Conservation (phyloP, 2,888 invertebrate species). For the Crematogaster levior region DNA sequence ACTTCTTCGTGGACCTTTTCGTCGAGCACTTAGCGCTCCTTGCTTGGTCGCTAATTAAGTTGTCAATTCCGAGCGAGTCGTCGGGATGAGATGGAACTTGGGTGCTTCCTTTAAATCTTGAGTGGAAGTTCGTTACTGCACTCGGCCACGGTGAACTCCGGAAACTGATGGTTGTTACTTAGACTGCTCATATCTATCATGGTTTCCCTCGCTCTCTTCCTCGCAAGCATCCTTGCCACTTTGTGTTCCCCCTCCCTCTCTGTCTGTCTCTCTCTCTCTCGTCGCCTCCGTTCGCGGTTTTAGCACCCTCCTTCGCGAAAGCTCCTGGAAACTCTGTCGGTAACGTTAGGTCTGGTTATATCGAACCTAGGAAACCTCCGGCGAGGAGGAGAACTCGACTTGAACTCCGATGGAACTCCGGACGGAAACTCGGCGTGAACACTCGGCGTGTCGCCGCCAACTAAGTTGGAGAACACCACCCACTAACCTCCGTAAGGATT, state of each 20-base stretch:
- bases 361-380: constrained; percentile 48
- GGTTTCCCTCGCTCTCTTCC: constrained; percentile 59
- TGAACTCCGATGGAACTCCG: constrained; percentile 77
- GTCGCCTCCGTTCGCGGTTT: constrained; percentile 67
- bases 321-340: constrained; percentile 69
- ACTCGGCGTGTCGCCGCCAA: constrained; percentile 83
- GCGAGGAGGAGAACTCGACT: constrained; percentile 73
- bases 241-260: constrained; percentile 5
- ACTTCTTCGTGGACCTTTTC: constrained; percentile 54
- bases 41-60: constrained; percentile 77
- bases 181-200: constrained; percentile 81
- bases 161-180: constrained; percentile 81
- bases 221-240: constrained; percentile 27
- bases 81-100: constrained; percentile 57
- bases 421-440: constrained; percentile 78
- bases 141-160: constrained; percentile 76
- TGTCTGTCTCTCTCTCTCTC: constrained; percentile 46
- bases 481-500: constrained; percentile 66
- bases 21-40: constrained; percentile 61
- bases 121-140: constrained; percentile 76
- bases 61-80: constrained; percentile 71
- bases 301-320: constrained; percentile 70
- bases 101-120: constrained; percentile 77
- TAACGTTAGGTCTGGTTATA: constrained; percentile 62
- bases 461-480: constrained; percentile 78